These are phyloP conservation scores for Brachyhypopomus occidentalis DNA, from an alignment of 2,113 vertebrate genomes.

Conservation along the genomic window DNA sequence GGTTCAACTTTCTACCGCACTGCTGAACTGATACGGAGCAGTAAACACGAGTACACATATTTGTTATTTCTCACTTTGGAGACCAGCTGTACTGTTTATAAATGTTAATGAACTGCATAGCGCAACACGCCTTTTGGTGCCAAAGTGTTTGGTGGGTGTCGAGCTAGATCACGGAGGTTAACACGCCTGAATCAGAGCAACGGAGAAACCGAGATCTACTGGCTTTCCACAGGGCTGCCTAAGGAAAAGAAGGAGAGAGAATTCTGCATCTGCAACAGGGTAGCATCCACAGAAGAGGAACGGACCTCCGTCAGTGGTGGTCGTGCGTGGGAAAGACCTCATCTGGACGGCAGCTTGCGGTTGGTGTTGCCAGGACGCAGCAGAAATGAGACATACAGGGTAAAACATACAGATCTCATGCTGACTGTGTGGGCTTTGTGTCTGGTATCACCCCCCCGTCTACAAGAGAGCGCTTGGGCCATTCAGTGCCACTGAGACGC, in stretches of 20 bases:
- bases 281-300: conserved; percentile 23
- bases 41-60: conserved; percentile 74
- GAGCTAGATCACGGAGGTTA: conserved; percentile 78
- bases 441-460: background rate
- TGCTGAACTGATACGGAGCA: conserved; percentile 9
- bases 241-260: conserved; percentile 17
- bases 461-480: background rate
- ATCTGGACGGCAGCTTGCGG: conserved; percentile 33
- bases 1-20: background rate
- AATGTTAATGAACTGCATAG: conserved; percentile 82
- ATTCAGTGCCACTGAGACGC: background rate
- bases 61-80: conserved; percentile 65
- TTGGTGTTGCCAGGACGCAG: conserved; percentile 9
- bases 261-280: conserved; percentile 6
- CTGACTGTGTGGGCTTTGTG: background rate
- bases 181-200: conserved; percentile 39
- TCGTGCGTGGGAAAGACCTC: background rate
- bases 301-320: background rate
- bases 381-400: conserved; percentile 10
- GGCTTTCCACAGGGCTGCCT: conserved; percentile 31
- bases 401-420: background rate
- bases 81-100: conserved; percentile 82
- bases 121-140: conserved; percentile 80
- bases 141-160: conserved; percentile 73
- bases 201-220: conserved; percentile 37